phyloP scores from a whole-genome alignment of 2,797 vertebrate genomes.

The Myotis pilosus region DNA sequence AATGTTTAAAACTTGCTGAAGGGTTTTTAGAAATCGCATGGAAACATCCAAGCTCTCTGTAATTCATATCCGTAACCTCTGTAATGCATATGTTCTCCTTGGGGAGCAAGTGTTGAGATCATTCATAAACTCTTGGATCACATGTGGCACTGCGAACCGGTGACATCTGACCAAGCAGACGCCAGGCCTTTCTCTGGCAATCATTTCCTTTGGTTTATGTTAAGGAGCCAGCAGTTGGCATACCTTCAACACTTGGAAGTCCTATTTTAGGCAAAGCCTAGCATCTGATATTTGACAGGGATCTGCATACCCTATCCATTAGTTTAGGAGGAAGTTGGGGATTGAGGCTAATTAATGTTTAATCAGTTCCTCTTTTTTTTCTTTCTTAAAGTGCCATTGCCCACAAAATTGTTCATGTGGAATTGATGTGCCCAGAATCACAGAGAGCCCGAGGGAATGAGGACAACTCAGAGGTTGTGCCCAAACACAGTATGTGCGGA shows the following conservation, averaged over 20 bases:
- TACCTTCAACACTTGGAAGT: constrained; percentile 39
- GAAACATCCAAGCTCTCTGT: background rate
- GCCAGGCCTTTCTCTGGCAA: constrained; percentile 21
- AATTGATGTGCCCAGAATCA: background rate
- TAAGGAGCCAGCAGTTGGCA: constrained; percentile 61
- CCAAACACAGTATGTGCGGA: fast-evolving
- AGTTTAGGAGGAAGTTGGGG: constrained; percentile 3
- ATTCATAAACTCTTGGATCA: constrained; percentile 58
- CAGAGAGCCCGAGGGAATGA: fast-evolving
- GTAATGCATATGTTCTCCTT: constrained; percentile 69
- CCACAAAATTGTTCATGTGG: constrained; percentile 55
- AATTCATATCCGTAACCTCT: constrained; percentile 70
- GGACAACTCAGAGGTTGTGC: background rate
- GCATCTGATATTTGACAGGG: constrained; percentile 57
- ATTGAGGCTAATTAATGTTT: constrained; percentile 80
- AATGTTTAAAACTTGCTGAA: constrained; percentile 46
- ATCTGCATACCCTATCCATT: background rate
- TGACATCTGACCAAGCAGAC: constrained; percentile 69
- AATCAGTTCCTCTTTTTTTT: constrained; percentile 52
- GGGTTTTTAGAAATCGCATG: constrained; percentile 47
- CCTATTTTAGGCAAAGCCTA: constrained; percentile 54
- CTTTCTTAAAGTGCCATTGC: constrained; percentile 50
- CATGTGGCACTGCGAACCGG: background rate
- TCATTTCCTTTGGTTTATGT: constrained; percentile 44
- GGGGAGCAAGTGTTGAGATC: constrained; percentile 45